A percentile compares a stretch with the other conserved stretches of the same genome.
Conservation (phyloP, 1,140 invertebrate species). For the Hycleus cichorii region DNA sequence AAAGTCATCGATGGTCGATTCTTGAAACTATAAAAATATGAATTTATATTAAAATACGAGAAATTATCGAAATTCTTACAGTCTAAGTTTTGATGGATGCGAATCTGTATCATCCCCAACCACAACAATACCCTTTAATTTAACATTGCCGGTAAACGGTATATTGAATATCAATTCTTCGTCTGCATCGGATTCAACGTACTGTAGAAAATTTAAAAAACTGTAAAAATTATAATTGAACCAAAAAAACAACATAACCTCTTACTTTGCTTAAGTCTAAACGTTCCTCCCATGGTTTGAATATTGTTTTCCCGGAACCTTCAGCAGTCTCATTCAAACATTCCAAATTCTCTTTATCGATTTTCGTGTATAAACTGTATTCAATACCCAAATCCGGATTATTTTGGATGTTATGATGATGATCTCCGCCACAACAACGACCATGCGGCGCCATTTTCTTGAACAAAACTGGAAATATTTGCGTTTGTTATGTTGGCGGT, state of each 20-base stretch:
- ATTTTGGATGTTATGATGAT: slow-evolving; percentile 47
- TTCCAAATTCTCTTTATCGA: slow-evolving; percentile 80
- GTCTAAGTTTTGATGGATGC: slow-evolving; percentile 76
- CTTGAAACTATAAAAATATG: slow-evolving; percentile 64
- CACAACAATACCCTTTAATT: slow-evolving; percentile 88
- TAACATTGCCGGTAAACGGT: slow-evolving; percentile 91
- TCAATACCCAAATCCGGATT: slow-evolving; percentile 70
- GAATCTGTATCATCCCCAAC: slow-evolving; percentile 76
- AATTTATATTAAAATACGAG: neutral
- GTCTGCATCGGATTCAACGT: slow-evolving; percentile 91
- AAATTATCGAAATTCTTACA: slow-evolving; percentile 54
- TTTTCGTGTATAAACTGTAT: slow-evolving; percentile 85
- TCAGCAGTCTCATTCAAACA: slow-evolving; percentile 86
- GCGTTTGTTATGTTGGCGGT: neutral
- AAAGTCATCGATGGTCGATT: slow-evolving; percentile 91
- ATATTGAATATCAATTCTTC: slow-evolving; percentile 93
- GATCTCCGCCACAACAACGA: slow-evolving; percentile 36
- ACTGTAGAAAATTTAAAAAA: slow-evolving; percentile 49
- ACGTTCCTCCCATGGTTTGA: slow-evolving; percentile 87
- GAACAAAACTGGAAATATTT: neutral
- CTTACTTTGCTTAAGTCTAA: slow-evolving; percentile 55
- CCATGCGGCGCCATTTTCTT: slow-evolving; percentile 35
- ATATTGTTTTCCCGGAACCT: slow-evolving; percentile 78
- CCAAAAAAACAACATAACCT: slow-evolving; percentile 4
- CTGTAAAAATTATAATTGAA: neutral